Evolutionary conservation across 2,888 invertebrate genomes (phyloP).

Genomic region (Ariolimax columbianus): DNA sequence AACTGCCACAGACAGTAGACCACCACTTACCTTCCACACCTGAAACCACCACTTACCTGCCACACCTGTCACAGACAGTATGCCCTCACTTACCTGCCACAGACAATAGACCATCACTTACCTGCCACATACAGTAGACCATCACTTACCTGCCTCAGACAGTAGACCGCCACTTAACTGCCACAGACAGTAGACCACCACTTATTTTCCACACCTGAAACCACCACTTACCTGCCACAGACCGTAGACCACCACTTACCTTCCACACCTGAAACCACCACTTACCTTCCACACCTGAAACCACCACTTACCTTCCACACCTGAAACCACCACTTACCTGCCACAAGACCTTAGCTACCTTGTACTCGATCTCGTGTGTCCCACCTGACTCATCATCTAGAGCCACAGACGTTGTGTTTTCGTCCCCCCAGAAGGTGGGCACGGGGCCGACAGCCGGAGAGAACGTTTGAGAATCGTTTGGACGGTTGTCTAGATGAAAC

Average conservation of each 20-base stretch:
- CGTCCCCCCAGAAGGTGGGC: background rate
- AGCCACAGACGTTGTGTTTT: background rate
- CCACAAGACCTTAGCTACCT: constrained; percentile 28
- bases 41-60: too few species aligned
- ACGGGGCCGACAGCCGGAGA: background rate
- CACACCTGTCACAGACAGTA: too few species aligned
- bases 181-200: too few species aligned
- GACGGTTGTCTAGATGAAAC: background rate
- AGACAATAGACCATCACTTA: too few species aligned
- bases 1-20: too few species aligned
- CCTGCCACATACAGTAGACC: too few species aligned
- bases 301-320: background rate
- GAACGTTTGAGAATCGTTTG: background rate
- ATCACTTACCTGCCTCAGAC: too few species aligned
- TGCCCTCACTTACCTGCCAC: too few species aligned
- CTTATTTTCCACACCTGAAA: too few species aligned
- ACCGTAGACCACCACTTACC: too few species aligned
- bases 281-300: background rate
- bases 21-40: too few species aligned
- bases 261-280: too few species aligned
- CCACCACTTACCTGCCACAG: background rate
- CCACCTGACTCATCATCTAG: background rate
- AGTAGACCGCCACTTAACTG: background rate
- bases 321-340: constrained; percentile 18
- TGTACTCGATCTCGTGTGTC: constrained; percentile 33